These are phyloP conservation scores for Thumatha senex DNA, from an alignment of 2,888 invertebrate species.

Conservation along the genomic window DNA sequence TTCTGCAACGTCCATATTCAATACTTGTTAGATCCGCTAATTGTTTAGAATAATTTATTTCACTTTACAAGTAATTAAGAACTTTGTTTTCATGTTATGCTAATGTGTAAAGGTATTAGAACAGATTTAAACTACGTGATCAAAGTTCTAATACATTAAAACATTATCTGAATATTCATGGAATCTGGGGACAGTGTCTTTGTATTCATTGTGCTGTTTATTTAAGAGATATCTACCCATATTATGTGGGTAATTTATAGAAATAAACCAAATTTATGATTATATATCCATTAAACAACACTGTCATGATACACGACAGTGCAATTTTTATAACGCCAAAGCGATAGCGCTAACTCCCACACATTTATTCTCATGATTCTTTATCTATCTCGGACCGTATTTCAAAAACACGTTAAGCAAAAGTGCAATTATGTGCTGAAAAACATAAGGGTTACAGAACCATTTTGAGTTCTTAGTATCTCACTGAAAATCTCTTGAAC, in stretches of 20 bases:
- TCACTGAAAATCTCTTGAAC: no score
- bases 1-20: conserved; percentile 40
- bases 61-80: conserved; percentile 66
- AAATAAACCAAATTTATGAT: no score
- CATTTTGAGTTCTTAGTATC: no score
- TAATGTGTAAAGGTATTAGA: conserved; percentile 57
- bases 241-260: neutral
- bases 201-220: neutral
- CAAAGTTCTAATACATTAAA: conserved; percentile 61
- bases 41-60: conserved; percentile 72
- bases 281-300: no score
- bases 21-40: conserved; percentile 54
- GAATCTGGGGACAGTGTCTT: neutral
- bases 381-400: no score
- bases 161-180: conserved; percentile 54
- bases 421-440: no score
- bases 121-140: conserved; percentile 56
- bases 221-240: neutral
- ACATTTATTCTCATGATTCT: no score
- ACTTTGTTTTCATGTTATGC: conserved; percentile 61
- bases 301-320: no score
- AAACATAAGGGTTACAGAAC: no score
- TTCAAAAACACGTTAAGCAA: no score
- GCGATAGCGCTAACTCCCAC: no score
- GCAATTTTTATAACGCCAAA: no score